Base-by-base conservation (phyloP, 2,113 vertebrate genomes). In the Excalfactoria chinensis region DNA sequence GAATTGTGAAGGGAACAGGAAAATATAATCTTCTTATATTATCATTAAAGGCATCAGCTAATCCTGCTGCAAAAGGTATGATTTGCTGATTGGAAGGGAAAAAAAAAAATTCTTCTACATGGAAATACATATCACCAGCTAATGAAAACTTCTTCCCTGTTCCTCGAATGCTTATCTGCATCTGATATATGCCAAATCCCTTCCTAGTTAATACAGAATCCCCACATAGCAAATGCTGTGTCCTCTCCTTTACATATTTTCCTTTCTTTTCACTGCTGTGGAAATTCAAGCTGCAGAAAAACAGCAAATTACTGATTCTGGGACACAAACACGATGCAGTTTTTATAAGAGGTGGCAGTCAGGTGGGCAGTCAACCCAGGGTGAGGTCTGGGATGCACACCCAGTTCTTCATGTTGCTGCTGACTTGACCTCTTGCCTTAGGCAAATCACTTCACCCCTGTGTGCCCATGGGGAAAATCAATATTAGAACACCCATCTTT, bases 21-120 rank as follows among this genome's bases (percentile, higher is more conserved):
- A 69, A 75, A 89, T 70, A 81, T 92, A 88, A 96, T 96, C 90
- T 94, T 76, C 94, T 87, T 90, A 81, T 22, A 32, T 88, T 92
- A 89, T 95, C 96, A 92, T 90, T 95, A 89, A 96, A 96, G 92
- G 74, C 84, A 91, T 95, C 91, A 7, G 6, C 85, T 95, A 96
- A 92, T 91, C 94, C 88, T 84, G 71, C 86, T 74, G 76, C 89
- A 94, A 59, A 88, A 84, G 81, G 76, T 88, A 59, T 32, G 89
- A 78, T 93, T 88, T 94, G 75, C 82, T 88, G 92, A 91, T 87
- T 2, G 12, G 22, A 16, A 49, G 80, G 60, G n/a, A n/a, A 44
- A 34, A 53, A 53, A 49, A 75, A 49, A 2, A 55, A 12, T 16
- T 35, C 73, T 73, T 46, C 75, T 89, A 82, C 62, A 40, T 15